phyloP scores from a whole-genome alignment of 2,888 invertebrate genomes.

The Hydroisotoma schaefferi region DNA sequence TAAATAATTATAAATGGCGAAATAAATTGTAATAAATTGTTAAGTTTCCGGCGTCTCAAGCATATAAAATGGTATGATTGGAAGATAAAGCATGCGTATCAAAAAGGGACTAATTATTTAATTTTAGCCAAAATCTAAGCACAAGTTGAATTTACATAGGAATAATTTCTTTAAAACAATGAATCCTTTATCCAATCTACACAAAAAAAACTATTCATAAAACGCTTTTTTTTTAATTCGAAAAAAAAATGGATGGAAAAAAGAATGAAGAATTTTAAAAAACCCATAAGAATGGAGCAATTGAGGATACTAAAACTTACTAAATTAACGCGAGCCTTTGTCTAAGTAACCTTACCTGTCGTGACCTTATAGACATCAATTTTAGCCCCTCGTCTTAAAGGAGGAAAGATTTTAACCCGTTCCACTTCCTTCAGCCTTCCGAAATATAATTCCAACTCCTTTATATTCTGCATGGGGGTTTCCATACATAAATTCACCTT shows the following conservation, averaged over 20 bases:
- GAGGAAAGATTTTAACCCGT: conserved; percentile 75
- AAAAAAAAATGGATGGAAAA: neutral
- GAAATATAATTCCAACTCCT: conserved; percentile 72
- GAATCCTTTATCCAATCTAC: no score
- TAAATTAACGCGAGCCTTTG: neutral
- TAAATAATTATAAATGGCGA: no score
- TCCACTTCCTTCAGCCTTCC: conserved; percentile 67
- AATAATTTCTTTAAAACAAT: no score
- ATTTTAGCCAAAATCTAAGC: no score
- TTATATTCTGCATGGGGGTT: conserved; percentile 64
- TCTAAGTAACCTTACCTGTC: conserved; percentile 63
- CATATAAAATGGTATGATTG: neutral
- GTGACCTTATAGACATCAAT: conserved; percentile 81
- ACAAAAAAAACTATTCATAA: neutral
- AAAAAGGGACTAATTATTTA: neutral
- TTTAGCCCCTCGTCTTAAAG: conserved; percentile 75
- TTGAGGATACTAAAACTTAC: neutral
- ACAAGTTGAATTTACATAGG: no score
- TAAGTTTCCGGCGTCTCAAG: no score
- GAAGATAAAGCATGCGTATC: neutral
- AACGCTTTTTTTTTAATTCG: neutral
- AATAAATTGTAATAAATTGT: no score
- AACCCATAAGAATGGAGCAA: neutral
- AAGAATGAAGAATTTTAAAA: neutral
- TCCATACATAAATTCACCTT: no score